Conservation (phyloP, 64 coral and sea anemone species). For the Catalaphyllia jardinei region DNA sequence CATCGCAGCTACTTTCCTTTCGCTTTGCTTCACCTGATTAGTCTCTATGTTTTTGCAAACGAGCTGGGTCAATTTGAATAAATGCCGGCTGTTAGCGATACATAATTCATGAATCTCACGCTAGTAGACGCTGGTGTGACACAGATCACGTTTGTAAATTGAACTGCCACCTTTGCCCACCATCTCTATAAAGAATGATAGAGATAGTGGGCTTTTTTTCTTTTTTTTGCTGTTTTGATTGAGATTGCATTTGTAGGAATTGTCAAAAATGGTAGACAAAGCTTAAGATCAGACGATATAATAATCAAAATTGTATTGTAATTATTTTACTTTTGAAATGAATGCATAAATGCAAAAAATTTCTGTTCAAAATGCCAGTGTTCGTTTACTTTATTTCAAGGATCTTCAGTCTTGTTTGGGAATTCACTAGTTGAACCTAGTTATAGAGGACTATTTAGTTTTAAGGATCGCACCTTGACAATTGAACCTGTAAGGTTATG, state of each 20-base stretch:
- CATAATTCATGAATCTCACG: neutral
- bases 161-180: no score
- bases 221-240: no score
- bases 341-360: neutral
- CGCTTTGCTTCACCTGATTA: neutral
- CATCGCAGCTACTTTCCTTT: neutral
- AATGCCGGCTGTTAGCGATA: neutral
- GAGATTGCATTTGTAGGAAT: no score
- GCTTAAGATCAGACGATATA: neutral
- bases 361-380: neutral
- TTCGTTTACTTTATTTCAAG: neutral
- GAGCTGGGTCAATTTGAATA: neutral
- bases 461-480: neutral
- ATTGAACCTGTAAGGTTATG: neutral
- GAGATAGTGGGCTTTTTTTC: no score
- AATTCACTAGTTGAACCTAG: no score
- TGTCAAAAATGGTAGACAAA: neutral
- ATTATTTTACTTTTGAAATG: neutral
- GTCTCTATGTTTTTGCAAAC: neutral
- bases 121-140: neutral
- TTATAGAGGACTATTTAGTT: no score
- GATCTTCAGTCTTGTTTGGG: neutral
- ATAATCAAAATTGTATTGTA: neutral
- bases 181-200: no score
- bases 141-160: neutral